phyloP scores from a whole-genome alignment of 1,140 invertebrate species.

The Adelges cooleyi region DNA sequence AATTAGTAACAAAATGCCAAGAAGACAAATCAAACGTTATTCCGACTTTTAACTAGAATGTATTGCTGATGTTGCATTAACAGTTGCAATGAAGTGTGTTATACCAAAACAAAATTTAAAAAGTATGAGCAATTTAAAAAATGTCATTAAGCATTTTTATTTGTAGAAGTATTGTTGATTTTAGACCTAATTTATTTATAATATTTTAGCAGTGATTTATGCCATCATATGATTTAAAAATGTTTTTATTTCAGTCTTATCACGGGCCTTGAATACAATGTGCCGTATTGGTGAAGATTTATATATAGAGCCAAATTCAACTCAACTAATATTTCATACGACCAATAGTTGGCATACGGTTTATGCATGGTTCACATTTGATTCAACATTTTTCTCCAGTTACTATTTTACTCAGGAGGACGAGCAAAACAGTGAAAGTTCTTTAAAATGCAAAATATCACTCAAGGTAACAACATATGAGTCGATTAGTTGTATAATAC shows the following conservation, averaged over 20 bases:
- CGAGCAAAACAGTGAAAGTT: slow-evolving; percentile 16
- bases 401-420: slow-evolving; percentile 22
- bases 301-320: slow-evolving; percentile 1
- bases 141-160: too few relatives aligned
- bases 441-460: slow-evolving; percentile 21
- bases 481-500: too few relatives aligned
- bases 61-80: too few relatives aligned
- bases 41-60: too few relatives aligned
- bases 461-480: not conserved
- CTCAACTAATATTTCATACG: not conserved
- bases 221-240: too few relatives aligned
- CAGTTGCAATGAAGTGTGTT: slow-evolving; percentile 11
- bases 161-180: too few relatives aligned
- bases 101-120: slow-evolving; percentile 20
- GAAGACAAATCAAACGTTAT: too few relatives aligned
- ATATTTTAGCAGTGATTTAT: too few relatives aligned
- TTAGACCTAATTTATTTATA: too few relatives aligned
- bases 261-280: slow-evolving; percentile 13
- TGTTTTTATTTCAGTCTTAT: not conserved
- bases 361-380: slow-evolving; percentile 20
- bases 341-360: slow-evolving; percentile 23
- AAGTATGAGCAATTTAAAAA: slow-evolving; percentile 6
- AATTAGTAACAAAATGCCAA: too few relatives aligned
- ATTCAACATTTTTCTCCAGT: slow-evolving; percentile 14
- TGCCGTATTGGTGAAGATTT: slow-evolving; percentile 14